Conservation (phyloP, 2,797 vertebrate species). For the Poeciliopsis infans region DNA sequence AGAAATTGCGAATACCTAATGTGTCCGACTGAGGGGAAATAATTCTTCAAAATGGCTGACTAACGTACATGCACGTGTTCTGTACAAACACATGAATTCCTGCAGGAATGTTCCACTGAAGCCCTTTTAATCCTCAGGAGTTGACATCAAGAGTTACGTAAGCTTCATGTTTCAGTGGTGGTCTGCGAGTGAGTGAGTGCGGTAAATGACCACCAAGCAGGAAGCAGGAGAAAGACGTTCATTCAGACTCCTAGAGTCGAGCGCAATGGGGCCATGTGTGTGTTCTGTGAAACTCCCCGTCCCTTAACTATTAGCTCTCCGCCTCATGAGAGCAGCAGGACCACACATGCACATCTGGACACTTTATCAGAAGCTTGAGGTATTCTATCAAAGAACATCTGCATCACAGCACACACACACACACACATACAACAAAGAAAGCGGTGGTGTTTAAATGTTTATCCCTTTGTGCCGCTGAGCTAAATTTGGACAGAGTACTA, state of each 20-base stretch:
- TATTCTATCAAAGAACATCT: conserved; percentile 13
- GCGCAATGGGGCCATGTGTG: conserved; percentile 32
- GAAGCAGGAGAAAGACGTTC: conserved; percentile 57
- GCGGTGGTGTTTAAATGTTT: conserved; percentile 24
- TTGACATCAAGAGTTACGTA: conserved; percentile 55
- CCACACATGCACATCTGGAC: conserved; percentile 37
- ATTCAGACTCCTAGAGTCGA: conserved; percentile 46
- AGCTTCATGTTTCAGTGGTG: conserved; percentile 30
- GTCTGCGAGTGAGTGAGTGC: conserved; percentile 21
- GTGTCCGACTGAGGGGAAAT: background rate
- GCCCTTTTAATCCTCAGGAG: conserved; percentile 24
- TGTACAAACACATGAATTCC: conserved; percentile 10
- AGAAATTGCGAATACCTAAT: background rate
- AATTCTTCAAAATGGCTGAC: conserved; percentile 3
- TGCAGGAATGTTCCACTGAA: conserved; percentile 29
- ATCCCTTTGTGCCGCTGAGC: conserved; percentile 39
- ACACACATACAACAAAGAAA: conserved; percentile 39
- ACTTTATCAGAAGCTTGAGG: conserved; percentile 18
- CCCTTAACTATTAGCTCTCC: conserved; percentile 27
- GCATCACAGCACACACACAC: conserved; percentile 21
- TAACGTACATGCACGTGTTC: background rate
- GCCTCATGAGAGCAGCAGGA: conserved; percentile 24
- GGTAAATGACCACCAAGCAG: conserved; percentile 54
- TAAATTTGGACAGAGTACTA: conserved; percentile 25
- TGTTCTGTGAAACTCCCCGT: conserved; percentile 20